Percentiles rank a stretch among this genome's conserved stretches.
These are phyloP conservation scores for Stenodera caucasica DNA, from an alignment of 2,888 invertebrate species.

Conservation along the genomic window DNA sequence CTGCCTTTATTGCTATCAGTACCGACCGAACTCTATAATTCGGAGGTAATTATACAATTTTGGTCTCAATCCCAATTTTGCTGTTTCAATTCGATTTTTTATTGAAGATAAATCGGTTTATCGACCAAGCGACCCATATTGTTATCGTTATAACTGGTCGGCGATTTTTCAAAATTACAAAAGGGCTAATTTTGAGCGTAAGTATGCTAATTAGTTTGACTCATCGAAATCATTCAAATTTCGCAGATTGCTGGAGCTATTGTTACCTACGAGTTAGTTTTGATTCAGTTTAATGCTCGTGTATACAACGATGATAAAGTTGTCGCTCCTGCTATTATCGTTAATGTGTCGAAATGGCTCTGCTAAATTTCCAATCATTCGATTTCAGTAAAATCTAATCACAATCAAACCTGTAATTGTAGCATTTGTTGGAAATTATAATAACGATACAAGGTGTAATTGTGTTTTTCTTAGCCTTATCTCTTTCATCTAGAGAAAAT, in stretches of 20 bases:
- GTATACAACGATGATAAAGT: neutral
- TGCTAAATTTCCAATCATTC: neutral
- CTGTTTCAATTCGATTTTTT: neutral
- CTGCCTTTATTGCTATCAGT: constrained; percentile 11
- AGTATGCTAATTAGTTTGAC: neutral
- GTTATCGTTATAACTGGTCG: constrained; percentile 12
- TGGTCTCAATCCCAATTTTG: neutral
- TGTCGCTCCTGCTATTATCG: too few relatives aligned
- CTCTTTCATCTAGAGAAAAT: too few relatives aligned
- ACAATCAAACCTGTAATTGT: too few relatives aligned
- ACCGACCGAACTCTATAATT: constrained; percentile 6
- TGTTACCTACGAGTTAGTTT: constrained; percentile 18
- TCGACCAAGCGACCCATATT: constrained; percentile 9
- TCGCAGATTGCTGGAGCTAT: constrained; percentile 19
- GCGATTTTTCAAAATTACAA: constrained; percentile 19
- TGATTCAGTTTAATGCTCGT: constrained; percentile 14
- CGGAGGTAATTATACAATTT: constrained; percentile 11
- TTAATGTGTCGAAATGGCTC: neutral
- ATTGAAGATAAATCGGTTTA: constrained; percentile 14
- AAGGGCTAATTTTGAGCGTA: constrained; percentile 20
- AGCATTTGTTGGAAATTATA: too few relatives aligned
- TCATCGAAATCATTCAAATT: neutral
- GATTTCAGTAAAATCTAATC: neutral
- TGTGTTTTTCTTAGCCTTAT: too few relatives aligned
- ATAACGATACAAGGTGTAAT: too few relatives aligned